Evolutionary conservation across 1,140 invertebrate species (phyloP).

Genomic region (Drosophila tsacasi): DNA sequence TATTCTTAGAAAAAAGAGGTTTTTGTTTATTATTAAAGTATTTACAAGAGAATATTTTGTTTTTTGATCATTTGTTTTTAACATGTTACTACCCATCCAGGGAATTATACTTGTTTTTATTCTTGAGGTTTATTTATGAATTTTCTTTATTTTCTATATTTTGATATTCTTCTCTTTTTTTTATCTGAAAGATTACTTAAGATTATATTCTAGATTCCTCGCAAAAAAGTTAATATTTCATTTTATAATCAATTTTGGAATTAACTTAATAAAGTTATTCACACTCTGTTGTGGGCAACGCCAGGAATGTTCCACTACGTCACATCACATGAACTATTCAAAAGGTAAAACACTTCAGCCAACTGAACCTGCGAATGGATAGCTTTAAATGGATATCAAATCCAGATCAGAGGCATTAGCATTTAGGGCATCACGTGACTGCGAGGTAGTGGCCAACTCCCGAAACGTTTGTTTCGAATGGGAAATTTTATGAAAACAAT

Average conservation of each 20-base stretch:
- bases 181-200: too few relatives aligned
- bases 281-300: conserved; percentile 46
- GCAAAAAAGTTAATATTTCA: too few relatives aligned
- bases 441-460: conserved; percentile 84
- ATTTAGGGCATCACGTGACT: conserved; percentile 73
- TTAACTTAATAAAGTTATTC: too few relatives aligned
- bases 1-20: not conserved
- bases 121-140: too few relatives aligned
- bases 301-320: conserved; percentile 85
- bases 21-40: not conserved
- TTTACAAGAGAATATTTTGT: not conserved
- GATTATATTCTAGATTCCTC: too few relatives aligned
- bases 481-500: not conserved
- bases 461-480: conserved; percentile 44
- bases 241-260: too few relatives aligned
- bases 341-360: conserved; percentile 31
- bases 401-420: conserved; percentile 29
- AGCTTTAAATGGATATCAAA: not conserved
- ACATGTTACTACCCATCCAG: too few relatives aligned
- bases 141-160: too few relatives aligned
- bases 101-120: too few relatives aligned
- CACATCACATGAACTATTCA: conserved; percentile 84
- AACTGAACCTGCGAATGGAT: conserved; percentile 5
- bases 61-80: too few relatives aligned
- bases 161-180: too few relatives aligned